Evolutionary conservation across 2,113 vertebrate genomes (phyloP), one percentile per base, ranked within the genome.

Genomic region (Lichenostomus cassidix): DNA sequence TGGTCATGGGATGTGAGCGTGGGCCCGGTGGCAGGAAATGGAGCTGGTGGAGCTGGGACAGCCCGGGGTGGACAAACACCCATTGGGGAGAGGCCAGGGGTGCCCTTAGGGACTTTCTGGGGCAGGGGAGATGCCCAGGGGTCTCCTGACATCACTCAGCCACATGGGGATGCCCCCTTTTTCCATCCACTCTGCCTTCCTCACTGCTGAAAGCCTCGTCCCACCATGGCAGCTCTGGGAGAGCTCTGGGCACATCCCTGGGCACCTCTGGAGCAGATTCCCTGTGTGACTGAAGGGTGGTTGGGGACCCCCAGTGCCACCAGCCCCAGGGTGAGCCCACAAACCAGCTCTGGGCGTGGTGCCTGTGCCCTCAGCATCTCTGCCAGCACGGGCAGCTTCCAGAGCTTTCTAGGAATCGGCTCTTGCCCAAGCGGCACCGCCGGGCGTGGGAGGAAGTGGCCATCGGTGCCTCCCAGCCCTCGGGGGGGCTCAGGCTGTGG

Each of bases 401-500:
- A 50, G 22, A 15, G 80, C 96, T 95, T 95, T 95, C 93, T 90
- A 96, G 89, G 96, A 96, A 95, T 67, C 46, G 3, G 37, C 82
- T 90, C 75, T 95, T 95, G 86, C 93, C 46, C 86, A 80, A 88
- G 75, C 12, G 1, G 4, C 0, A 1, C 53, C 19, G 56, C 22
- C 0, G 9, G 74, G 28, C 0, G 44, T 5, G 28, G 62, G 82
- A 92, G 94, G 96, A 92, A 90, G 75, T 3, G 0, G 24, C 13
- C 25, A 0, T 4, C 4, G 5, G 5, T 27, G 23, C 44, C 55
- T 42, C 74, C 59, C 1, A 4, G 4, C 28, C 59, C 59, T 9
- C 4, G 3, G 14, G 3, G 4, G 24, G 22, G 28, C 12, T 75
- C 28, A 5, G 69, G 11, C 60, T 2, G 0, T 41, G 27, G 56